Evolutionary conservation across 2,113 vertebrate species (phyloP), one percentile per base, ranked within the genome.

Genomic region (Takifugu flavidus): DNA sequence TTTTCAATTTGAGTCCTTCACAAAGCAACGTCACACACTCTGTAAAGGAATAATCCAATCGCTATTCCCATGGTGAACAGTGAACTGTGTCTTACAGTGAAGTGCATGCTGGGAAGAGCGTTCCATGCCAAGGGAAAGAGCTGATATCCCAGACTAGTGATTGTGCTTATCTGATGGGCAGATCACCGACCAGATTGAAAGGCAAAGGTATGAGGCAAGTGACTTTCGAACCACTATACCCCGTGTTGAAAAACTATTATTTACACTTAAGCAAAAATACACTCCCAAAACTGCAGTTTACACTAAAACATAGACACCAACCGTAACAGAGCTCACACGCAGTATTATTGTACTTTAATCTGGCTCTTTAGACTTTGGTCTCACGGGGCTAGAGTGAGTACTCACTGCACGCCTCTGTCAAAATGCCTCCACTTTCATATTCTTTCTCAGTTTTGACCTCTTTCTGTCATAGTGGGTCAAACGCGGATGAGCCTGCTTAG

Each of bases 91-190:
- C 58, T 82, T 44, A 53, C 47, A 71, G 65, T 31, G 64, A 74
- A 27, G 54, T 67, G 73, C 78, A 87, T 75, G 70, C 65, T 78
- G 77, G 77, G 77, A 77, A 80, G 47, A 12, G 13, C 49, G 47
- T 50, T 26, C 70, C 45, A 55, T 74, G 69, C 75, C 75, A 82
- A 60, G 65, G 67, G 62, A 78, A 59, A 71, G 42, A 59, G 69
- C 56, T 58, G 28, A 66, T 72, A 70, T 74, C 59, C 66, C 64
- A 61, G 72, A 84, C 57, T 59, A 82, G 69, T 67, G 74, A 82
- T 82, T 77, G 59, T 82, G 70, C 63, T 69, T 85, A 83, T 85
- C 83, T 85, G 81, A 82, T 81, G 68, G 74, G 72, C 74, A 66
- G 66, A 69, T 76, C 65, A 65, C 49, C 74, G 58, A 64, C 65